Evolutionary conservation across 2,113 vertebrate species (phyloP).

Genomic region (Aplodontia rufa): DNA sequence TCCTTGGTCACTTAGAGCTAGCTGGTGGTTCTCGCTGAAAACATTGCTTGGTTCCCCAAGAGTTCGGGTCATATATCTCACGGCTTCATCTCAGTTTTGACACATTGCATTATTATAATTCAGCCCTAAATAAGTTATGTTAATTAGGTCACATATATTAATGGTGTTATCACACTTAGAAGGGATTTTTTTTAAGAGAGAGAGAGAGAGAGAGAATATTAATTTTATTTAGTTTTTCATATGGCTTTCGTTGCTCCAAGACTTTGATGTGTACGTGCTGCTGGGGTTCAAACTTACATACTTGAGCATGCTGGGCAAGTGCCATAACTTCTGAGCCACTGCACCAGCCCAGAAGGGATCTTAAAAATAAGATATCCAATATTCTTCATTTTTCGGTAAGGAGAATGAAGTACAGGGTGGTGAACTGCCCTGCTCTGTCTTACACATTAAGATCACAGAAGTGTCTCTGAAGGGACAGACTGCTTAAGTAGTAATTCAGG

Average conservation of each 20-base stretch:
- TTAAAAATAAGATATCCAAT: neutral
- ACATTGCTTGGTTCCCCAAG: neutral
- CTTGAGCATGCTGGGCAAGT: too few species aligned
- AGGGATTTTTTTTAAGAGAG: neutral
- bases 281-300: too few species aligned
- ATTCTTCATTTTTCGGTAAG: neutral
- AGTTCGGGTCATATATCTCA: neutral
- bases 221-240: too few species aligned
- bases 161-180: neutral
- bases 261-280: too few species aligned
- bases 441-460: neutral
- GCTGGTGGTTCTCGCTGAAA: neutral
- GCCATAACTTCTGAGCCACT: too few species aligned
- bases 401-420: neutral
- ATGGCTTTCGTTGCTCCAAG: too few species aligned
- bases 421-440: neutral
- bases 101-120: neutral
- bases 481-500: neutral
- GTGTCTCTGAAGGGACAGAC: neutral
- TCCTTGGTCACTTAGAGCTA: neutral
- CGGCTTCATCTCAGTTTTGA: neutral
- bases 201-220: too few species aligned
- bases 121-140: neutral
- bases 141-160: constrained; percentile 6
- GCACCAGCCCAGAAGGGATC: too few species aligned